Percentiles rank a stretch among this genome's conserved stretches.
Conservation (phyloP, 2,888 invertebrate species). For the Ceraclea dissimilis region DNA sequence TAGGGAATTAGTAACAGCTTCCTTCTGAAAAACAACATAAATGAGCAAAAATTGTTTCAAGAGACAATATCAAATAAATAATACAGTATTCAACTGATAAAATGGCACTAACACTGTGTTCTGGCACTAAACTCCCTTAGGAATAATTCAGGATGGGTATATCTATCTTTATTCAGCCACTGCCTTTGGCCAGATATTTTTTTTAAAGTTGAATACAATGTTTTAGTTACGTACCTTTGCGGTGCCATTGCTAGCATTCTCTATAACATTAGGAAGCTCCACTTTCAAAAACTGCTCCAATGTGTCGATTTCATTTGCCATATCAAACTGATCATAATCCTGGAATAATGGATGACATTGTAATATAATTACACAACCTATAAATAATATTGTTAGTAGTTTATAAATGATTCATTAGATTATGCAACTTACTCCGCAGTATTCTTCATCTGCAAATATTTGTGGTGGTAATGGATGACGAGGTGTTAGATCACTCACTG, state of each 20-base stretch:
- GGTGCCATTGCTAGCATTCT: slow-evolving; percentile 1
- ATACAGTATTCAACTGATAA: too few relatives aligned
- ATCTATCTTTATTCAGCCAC: too few relatives aligned
- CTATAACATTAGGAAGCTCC: slow-evolving; percentile 40
- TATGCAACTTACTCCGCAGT: slow-evolving; percentile 69
- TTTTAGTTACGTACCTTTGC: slow-evolving; percentile 12
- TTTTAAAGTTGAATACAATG: too few relatives aligned
- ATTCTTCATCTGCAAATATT: slow-evolving; percentile 85
- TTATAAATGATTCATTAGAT: too few relatives aligned
- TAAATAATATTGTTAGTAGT: too few relatives aligned
- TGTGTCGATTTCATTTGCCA: slow-evolving; percentile 85
- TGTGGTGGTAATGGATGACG: slow-evolving; percentile 87
- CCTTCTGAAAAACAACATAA: slow-evolving; percentile 13
- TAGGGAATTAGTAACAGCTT: slow-evolving; percentile 23
- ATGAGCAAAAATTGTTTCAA: slow-evolving; percentile 1
- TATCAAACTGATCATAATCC: slow-evolving; percentile 91
- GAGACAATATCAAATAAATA: too few relatives aligned
- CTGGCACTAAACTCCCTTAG: too few relatives aligned
- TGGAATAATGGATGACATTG: slow-evolving; percentile 35
- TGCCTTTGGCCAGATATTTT: too few relatives aligned
- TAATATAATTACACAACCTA: too few relatives aligned
- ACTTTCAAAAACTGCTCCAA: slow-evolving; percentile 82
- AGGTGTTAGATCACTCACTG: slow-evolving; percentile 64
- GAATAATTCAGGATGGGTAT: too few relatives aligned
- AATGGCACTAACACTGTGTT: too few relatives aligned